phyloP scores from a whole-genome alignment of 2,113 vertebrate species.

The Orthonyx spaldingii region DNA sequence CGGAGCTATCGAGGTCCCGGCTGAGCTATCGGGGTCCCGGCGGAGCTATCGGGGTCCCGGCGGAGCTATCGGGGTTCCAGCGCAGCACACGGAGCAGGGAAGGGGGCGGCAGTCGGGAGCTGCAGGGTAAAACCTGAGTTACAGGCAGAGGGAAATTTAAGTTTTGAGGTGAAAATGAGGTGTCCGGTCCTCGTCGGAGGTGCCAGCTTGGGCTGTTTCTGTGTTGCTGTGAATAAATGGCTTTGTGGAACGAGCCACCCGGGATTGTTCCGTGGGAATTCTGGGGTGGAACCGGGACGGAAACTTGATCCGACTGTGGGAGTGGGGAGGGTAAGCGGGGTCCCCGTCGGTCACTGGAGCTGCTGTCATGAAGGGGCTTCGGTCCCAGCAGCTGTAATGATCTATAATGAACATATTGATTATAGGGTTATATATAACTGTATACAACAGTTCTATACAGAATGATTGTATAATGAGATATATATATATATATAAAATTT shows the following conservation, averaged over 20 bases:
- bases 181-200: not conserved
- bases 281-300: not conserved
- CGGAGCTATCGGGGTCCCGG: not conserved
- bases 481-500: too few species aligned
- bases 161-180: not conserved
- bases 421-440: not conserved
- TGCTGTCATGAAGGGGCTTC: fast-evolving
- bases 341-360: not conserved
- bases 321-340: fast-evolving
- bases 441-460: too few species aligned
- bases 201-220: not conserved
- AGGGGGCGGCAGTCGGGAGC: not conserved
- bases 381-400: too few species aligned
- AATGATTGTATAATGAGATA: fast-evolving
- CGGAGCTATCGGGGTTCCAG: not conserved
- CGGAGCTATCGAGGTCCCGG: not conserved
- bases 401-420: fast-evolving
- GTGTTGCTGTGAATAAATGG: not conserved
- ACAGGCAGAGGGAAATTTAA: too few species aligned
- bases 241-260: not conserved
- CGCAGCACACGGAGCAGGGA: not conserved
- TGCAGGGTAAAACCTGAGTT: too few species aligned
- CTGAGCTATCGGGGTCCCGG: not conserved
- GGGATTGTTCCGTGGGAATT: not conserved
- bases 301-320: not conserved